Conservation (phyloP, 2,888 invertebrate species). For the Drosophila koepferae region DNA sequence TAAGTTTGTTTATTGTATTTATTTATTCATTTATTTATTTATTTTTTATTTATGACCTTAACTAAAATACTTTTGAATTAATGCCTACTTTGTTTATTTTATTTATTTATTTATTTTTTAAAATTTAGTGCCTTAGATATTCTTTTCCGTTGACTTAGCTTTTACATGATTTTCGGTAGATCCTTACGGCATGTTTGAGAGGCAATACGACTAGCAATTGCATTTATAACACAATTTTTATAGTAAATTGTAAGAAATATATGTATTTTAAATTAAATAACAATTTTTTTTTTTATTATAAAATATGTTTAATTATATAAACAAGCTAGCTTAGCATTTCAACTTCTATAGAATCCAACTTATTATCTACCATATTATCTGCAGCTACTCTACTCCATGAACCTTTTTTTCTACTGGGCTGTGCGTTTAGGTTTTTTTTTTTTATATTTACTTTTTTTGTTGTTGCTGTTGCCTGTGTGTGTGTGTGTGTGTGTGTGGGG, state of each 20-base stretch:
- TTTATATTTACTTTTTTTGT: not conserved
- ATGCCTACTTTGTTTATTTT: no score
- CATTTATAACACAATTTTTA: not conserved
- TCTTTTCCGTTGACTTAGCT: not conserved
- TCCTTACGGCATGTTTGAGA: not conserved
- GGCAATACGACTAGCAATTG: no score
- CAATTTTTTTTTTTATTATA: no score
- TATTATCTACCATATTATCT: not conserved
- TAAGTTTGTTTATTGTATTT: no score
- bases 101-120: no score
- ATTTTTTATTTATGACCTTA: no score
- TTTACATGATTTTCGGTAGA: not conserved
- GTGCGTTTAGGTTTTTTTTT: slow-evolving; percentile 6
- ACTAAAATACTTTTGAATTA: no score
- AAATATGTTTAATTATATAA: no score
- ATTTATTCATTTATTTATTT: no score
- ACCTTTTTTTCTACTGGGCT: slow-evolving; percentile 36
- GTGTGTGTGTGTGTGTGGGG: slow-evolving; percentile 23
- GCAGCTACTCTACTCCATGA: not conserved
- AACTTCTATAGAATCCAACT: not conserved
- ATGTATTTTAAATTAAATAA: no score
- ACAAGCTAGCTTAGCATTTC: no score
- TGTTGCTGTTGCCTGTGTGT: not conserved
- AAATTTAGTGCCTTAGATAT: no score
- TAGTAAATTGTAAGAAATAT: not conserved